A percentile compares a stretch with the other conserved stretches of the same genome.
Conservation (phyloP, 2,888 invertebrate genomes). For the Didymodactylos carnosus region DNA sequence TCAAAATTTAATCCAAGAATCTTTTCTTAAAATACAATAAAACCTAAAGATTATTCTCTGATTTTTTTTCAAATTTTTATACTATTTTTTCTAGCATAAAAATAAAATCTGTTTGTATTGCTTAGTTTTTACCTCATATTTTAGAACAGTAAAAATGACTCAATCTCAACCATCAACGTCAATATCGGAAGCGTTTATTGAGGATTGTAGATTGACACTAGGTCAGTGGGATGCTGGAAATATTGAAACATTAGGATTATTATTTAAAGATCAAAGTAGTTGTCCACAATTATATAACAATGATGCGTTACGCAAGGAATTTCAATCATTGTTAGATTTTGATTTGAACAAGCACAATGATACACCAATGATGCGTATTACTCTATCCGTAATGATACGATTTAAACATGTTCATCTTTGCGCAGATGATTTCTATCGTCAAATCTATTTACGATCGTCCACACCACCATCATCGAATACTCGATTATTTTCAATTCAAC, state of each 20-base stretch:
- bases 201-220: neutral
- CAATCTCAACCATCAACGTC: too few relatives aligned
- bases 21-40: too few relatives aligned
- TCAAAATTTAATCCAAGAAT: too few relatives aligned
- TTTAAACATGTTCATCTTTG: too few relatives aligned
- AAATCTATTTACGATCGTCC: neutral
- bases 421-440: too few relatives aligned
- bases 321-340: neutral
- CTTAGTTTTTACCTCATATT: too few relatives aligned
- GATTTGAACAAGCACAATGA: neutral
- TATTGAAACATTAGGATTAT: neutral
- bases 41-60: too few relatives aligned
- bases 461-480: too few relatives aligned
- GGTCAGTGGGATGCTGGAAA: neutral
- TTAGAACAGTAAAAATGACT: too few relatives aligned
- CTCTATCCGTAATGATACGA: neutral
- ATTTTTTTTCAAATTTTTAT: too few relatives aligned
- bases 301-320: neutral
- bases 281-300: neutral
- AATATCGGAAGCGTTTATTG: neutral
- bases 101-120: too few relatives aligned
- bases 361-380: neutral
- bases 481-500: neutral
- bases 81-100: too few relatives aligned
- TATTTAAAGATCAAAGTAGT: neutral